Evolutionary conservation across 2,113 vertebrate genomes (phyloP), one percentile per base, ranked within the genome.

Genomic region (Pollachius pollachius): DNA sequence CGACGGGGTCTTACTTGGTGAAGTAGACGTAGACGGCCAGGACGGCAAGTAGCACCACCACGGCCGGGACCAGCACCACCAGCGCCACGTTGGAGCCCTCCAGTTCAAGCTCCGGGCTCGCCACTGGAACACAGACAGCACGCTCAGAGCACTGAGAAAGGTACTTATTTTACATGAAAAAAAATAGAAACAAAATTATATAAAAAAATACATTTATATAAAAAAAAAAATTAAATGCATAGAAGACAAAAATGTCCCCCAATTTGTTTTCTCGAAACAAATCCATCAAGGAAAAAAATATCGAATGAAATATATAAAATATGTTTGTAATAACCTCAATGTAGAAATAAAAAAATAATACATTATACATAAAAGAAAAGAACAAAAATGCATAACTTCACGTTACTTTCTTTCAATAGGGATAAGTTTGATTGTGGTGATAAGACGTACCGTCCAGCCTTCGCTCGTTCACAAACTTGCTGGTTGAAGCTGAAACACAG

Each of bases 1-100:
- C 8, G 41, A 9, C 41, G 8, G 41, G 8, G 41, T 48, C 95
- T 94, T 85, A 98, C 97, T 94, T 96, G 86, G 94, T 93, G 90
- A 98, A 94, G 87, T 94, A 99, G 78, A 98, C 81, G 81, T 96
- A 98, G 77, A 96, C 88, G 25, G 91, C 93, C 1, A 95, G 91
- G 9, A 96, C 92, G 69, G 95, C 86, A 72, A 95, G 86, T 19
- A 93, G 88, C 80, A 99, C 88, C 5, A 93, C 89, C 15, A 93
- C 90, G 52, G 95, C 86, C 0, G 97, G 97, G 79, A 97, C 90
- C 83, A 97, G 94, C 82, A 99, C 85, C 0, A 94, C 95, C 5
- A 97, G 92, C 67, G 93, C 92, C 0, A 97, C 83, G 18, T 94
- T 96, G 79, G 93, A 92, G 61, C 93, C 94, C 70, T 95, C 93